Conservation (phyloP, 2,113 vertebrate species). For the Ameiurus melas region DNA sequence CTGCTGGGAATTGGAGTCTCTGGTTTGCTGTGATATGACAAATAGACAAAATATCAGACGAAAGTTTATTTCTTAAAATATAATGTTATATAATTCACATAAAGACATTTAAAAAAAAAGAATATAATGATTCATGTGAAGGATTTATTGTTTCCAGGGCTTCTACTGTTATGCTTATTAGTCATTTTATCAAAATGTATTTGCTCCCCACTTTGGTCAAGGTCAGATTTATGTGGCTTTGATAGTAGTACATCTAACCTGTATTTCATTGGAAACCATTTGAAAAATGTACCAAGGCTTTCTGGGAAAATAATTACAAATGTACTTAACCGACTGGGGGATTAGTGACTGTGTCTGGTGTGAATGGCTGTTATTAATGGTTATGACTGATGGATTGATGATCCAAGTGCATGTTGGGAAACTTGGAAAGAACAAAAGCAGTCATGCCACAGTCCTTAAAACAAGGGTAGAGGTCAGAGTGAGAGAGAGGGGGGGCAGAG, state of each 20-base stretch:
- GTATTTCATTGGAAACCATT: background rate
- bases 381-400: background rate
- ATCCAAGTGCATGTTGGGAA: background rate
- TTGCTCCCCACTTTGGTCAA: background rate
- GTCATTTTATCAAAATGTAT: background rate
- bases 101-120: no score
- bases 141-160: background rate
- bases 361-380: background rate
- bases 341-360: background rate
- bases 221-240: background rate
- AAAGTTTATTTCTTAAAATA: background rate
- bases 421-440: background rate
- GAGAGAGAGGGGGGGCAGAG: background rate
- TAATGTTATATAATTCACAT: background rate
- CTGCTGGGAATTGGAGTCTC: no score
- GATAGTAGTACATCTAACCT: background rate
- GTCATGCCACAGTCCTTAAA: conserved; percentile 8
- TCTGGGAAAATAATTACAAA: background rate
- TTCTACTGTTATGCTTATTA: background rate
- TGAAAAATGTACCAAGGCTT: background rate
- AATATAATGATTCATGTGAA: background rate
- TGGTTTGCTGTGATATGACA: no score
- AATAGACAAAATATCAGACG: no score
- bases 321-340: background rate
- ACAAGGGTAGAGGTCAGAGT: conserved; percentile 30